Base-by-base conservation (phyloP, 2,888 invertebrate species). In the Apantesis nais region DNA sequence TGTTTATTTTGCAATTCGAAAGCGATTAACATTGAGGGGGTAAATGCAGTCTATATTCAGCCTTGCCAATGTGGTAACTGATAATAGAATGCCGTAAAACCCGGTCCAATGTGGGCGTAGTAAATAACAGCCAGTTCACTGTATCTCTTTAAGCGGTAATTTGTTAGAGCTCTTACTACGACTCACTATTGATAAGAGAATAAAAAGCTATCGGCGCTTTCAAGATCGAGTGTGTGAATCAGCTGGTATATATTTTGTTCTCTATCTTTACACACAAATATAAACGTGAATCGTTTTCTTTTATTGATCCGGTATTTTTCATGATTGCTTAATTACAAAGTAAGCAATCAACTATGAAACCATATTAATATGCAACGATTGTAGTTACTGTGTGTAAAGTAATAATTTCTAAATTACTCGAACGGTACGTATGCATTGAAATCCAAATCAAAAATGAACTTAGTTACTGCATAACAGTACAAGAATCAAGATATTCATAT, bases 101-200 rank as follows among this genome's bases (percentile, higher is more conserved):
- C 86, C 80, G 83, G 86, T 80, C 85, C 81, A 80, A 85, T 88
- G 93, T 94, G 90, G 94, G 93, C 89, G 92, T 85, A 81, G 73
- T 39, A 90, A 92, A 93, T 93, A 93, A 90, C 85, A 78, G 76
- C 80, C 83, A 82, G 84, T 78, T 79, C 79, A 83, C 86, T 85
- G 84, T 92, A 92, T 90, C 90, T 92, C 81, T 88, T 88, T 88
- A 91, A 90, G 89, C 85, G 88, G 90, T 92, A 88, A 93, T 92
- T 93, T 93, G 93, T 92, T 91, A 86, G 85, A 85, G 85, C 86
- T 88, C 88, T 86, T 84, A 82, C 84, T 84, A 81, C 78, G 83
- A 80, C 81, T 85, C 80, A 84, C 81, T 82, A 81, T 83, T 87
- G 91, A 90, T 91, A 92, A 89, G 82, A 83, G 85, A 86, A 87